Evolutionary conservation across 2,113 vertebrate genomes (phyloP), one percentile per base, ranked within the genome.

Genomic region (Hippocampus mohnikei): DNA sequence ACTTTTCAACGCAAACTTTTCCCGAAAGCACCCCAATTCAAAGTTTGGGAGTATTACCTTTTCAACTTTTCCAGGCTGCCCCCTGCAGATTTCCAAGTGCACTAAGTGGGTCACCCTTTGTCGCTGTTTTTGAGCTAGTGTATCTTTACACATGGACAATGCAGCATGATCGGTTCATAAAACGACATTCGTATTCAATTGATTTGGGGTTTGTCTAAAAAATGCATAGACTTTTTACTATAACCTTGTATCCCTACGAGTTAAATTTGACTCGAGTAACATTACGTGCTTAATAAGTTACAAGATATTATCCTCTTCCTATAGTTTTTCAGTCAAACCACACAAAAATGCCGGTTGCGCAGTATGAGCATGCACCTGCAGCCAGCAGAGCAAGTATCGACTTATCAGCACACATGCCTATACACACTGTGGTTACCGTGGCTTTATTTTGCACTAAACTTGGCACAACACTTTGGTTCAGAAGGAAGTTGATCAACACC

Each of bases 41-140:
- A 83, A 73, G 66, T 83, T 79, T 67, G 11, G 33, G 56, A 72
- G 65, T 20, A 46, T 46, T 42, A 56, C 55, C 55, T 2, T 72
- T 68, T 74, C 41, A 85, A 89, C 84, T 87, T 85, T 69, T 68
- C 72, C 67, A 70, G 78, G 23, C 25, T 85, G 76, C 84, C 86
- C 84, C 84, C 87, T 78, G 82, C 79, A 85, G 84, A 81, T 80
- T 75, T 33, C 15, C 6, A 70, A 85, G 74, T 82, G 79, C 75
- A 37, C 64, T 78, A 90, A 89, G 63, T 91, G 89, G 88, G 88
- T 89, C 89, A 89, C 70, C 87, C 84, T 88, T 91, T 88, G 88
- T 88, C 56, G 77, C 58, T 55, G 27, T 64, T 70, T 25, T 73
- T 58, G 25, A 66, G 67, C 74, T 21, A 6, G 66, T 71, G 63